Conservation (phyloP, 2,113 vertebrate species). For the Hydropotes inermis region DNA sequence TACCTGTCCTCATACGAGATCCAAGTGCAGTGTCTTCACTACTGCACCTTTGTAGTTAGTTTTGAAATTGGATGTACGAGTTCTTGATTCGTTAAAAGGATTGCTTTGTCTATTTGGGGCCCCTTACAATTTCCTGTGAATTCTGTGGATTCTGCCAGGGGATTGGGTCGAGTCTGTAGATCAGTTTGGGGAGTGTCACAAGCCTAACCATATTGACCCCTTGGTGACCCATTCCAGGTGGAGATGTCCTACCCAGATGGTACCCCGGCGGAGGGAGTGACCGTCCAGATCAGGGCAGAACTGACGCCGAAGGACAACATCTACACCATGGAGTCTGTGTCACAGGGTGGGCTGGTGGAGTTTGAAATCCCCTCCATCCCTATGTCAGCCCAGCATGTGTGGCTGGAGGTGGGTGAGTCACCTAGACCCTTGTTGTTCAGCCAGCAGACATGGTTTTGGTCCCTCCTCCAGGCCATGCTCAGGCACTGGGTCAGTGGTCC, state of each 20-base stretch:
- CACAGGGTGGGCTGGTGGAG: slow-evolving; percentile 85
- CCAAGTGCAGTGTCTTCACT: not conserved
- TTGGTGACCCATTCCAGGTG: slow-evolving; percentile 79
- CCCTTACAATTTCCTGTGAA: not conserved
- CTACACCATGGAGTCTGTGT: slow-evolving; percentile 89
- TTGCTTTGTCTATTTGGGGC: not conserved
- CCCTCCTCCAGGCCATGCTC: not conserved
- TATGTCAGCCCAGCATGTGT: slow-evolving; percentile 91
- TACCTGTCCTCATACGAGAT: not conserved
- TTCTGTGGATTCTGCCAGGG: not conserved
- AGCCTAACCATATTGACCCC: not conserved
- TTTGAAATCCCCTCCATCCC: slow-evolving; percentile 96
- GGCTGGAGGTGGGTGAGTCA: slow-evolving; percentile 91
- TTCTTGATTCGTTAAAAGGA: not conserved
- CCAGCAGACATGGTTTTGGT: not conserved
- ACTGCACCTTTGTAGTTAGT: not conserved
- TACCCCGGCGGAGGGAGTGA: slow-evolving; percentile 90
- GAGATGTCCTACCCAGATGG: slow-evolving; percentile 93
- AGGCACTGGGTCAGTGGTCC: not conserved
- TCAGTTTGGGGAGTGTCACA: not conserved
- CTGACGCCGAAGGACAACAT: slow-evolving; percentile 92
- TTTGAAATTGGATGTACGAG: not conserved
- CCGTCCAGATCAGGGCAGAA: slow-evolving; percentile 91
- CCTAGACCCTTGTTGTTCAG: not conserved
- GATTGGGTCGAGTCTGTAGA: not conserved